Evolutionary conservation across 2,797 vertebrate species (phyloP), one percentile per base, ranked within the genome.

Genomic region (Pseudomugil gertrudae): DNA sequence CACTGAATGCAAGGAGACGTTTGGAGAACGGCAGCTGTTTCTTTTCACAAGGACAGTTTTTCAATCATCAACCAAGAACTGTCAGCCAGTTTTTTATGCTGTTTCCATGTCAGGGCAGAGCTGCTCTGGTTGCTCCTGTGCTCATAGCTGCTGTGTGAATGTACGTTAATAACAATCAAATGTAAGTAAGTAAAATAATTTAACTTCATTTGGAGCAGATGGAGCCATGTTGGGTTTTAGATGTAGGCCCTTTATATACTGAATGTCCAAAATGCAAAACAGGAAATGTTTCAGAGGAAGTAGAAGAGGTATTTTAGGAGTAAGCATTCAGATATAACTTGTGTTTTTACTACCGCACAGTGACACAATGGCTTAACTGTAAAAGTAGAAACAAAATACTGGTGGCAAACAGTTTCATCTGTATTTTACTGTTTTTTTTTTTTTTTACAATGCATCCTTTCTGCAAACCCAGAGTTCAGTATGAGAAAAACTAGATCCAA

Each of bases 31-130:
- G 69, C 66, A 47, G 32, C 57, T 67, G 59, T 45, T 71, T 72
- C 15, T 71, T 45, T 40, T 52, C 26, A 66, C 65, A 52, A 30
- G 33, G 29, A 53, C 29, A 19, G 50, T 66, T 50, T 36, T 64
- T 54, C 50, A 50, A 38, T 78, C 60, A 68, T 33, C 63, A 64
- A 24, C 61, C n/a, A 47, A 63, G 64, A n/a, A 54, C 57, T 74
- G 63, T 86, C 72, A 57, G 53, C 59, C 43, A 53, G 65, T 63
- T 70, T 84, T 80, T 76, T 60, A 30, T 58, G 45, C 64, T 57
- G 24, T 29, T 61, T 60, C 57, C 36, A 52, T 47, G 47, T 77
- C 69, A 33, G 69, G 71, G 54, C 56, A 57, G 43, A 61, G 54
- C 24, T 63, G 51, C 54, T 55, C 24, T 0, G 7, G 30, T 60